These are phyloP conservation scores for Carpatolechia fugitivella DNA, from an alignment of 2,888 invertebrate species.

Conservation along the genomic window DNA sequence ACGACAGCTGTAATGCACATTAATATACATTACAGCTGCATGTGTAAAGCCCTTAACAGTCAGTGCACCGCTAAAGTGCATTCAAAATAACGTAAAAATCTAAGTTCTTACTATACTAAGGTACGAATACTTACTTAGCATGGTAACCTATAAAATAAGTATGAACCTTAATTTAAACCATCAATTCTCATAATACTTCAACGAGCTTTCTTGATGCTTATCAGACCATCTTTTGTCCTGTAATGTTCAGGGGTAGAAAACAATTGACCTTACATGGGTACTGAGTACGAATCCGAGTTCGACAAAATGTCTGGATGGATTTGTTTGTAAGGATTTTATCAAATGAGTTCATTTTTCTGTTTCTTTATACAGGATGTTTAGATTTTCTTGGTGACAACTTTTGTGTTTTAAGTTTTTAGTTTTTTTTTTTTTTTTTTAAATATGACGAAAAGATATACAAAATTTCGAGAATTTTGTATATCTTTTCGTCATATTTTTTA, in stretches of 20 bases:
- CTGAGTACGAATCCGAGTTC: slow-evolving; percentile 46
- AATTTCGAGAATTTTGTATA: no score
- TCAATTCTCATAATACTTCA: slow-evolving; percentile 10
- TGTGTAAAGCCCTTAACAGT: no score
- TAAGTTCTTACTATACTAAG: no score
- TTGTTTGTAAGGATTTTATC: slow-evolving; percentile 66
- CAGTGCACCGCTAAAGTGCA: no score
- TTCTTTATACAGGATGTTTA: slow-evolving; percentile 46
- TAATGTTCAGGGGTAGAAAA: slow-evolving; percentile 58
- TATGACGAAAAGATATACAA: no score
- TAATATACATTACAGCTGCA: no score
- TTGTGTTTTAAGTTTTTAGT: no score
- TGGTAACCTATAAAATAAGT: neutral
- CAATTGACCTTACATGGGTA: slow-evolving; percentile 46
- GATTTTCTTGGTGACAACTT: no score
- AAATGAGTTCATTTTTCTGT: slow-evolving; percentile 57
- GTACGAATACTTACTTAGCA: neutral
- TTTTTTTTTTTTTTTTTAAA: no score
- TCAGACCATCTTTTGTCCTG: slow-evolving; percentile 61
- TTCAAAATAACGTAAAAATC: no score
- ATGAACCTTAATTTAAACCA: slow-evolving; percentile 25
- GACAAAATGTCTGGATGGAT: slow-evolving; percentile 58
- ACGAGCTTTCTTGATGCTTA: slow-evolving; percentile 51
- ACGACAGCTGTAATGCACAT: no score
- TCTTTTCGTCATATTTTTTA: no score